These are phyloP conservation scores for Coturnix japonica DNA, from an alignment of 2,113 vertebrate genomes.

Conservation along the genomic window DNA sequence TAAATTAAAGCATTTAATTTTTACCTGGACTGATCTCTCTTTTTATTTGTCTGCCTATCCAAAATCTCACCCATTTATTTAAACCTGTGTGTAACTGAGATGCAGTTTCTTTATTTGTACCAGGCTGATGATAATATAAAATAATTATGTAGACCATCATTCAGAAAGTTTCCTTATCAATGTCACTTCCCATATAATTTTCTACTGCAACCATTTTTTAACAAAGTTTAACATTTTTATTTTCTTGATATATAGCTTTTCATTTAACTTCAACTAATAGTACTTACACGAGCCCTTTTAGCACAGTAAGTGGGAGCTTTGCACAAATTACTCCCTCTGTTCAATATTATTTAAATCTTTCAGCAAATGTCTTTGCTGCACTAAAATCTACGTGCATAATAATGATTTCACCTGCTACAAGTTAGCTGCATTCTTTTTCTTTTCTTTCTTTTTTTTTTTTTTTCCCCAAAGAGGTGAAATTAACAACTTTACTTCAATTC, in stretches of 20 bases:
- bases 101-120: neutral
- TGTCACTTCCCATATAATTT: neutral
- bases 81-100: neutral
- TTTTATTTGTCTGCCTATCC: neutral
- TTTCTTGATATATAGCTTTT: slow-evolving; percentile 6
- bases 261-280: neutral
- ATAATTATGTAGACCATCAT: neutral
- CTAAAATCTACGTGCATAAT: neutral
- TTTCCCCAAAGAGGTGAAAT: neutral
- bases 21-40: neutral
- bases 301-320: neutral
- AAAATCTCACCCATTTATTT: neutral
- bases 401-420: neutral
- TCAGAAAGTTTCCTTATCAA: neutral
- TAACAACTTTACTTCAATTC: neutral
- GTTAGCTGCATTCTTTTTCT: neutral
- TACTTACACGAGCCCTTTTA: neutral
- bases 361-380: neutral
- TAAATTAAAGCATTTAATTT: neutral
- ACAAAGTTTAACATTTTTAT: neutral
- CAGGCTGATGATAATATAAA: neutral
- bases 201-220: neutral
- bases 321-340: neutral
- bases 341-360: slow-evolving; percentile 11
- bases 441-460: too few species aligned